A percentile compares a stretch with the other conserved stretches of the same genome.
Conservation (phyloP, 2,888 invertebrate species). For the Venusia cambrica region DNA sequence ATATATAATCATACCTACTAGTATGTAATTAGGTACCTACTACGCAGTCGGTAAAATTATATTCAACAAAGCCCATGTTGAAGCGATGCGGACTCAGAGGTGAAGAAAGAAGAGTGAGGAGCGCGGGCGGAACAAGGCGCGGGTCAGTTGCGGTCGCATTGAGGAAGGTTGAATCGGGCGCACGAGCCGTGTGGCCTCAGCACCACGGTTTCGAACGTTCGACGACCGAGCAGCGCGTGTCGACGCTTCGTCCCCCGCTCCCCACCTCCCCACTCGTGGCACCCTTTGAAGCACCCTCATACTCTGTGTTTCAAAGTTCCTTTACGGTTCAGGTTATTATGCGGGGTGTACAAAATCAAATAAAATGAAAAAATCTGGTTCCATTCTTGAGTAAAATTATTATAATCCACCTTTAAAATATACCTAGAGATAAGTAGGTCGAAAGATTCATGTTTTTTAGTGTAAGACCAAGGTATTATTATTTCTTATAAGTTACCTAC, state of each 20-base stretch:
- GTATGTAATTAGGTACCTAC: neutral
- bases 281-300: constrained; percentile 43
- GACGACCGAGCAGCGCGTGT: constrained; percentile 81
- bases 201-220: constrained; percentile 72
- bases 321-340: too few species aligned
- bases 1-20: neutral
- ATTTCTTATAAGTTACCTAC: too few species aligned
- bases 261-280: constrained; percentile 40
- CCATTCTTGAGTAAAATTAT: too few species aligned
- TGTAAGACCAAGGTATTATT: too few species aligned
- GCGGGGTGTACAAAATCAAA: too few species aligned
- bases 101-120: constrained; percentile 23
- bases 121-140: constrained; percentile 41
- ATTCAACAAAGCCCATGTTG: constrained; percentile 28
- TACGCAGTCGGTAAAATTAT: constrained; percentile 11
- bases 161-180: constrained; percentile 81
- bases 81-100: constrained; percentile 29
- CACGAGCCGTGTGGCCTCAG: constrained; percentile 72
- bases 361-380: too few species aligned
- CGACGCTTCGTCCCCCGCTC: constrained; percentile 57
- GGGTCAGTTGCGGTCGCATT: constrained; percentile 80
- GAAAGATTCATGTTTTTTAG: too few species aligned
- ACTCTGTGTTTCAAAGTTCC: neutral
- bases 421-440: too few species aligned
- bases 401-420: too few species aligned